Conservation (phyloP, 2,113 vertebrate species). For the Solea senegalensis region DNA sequence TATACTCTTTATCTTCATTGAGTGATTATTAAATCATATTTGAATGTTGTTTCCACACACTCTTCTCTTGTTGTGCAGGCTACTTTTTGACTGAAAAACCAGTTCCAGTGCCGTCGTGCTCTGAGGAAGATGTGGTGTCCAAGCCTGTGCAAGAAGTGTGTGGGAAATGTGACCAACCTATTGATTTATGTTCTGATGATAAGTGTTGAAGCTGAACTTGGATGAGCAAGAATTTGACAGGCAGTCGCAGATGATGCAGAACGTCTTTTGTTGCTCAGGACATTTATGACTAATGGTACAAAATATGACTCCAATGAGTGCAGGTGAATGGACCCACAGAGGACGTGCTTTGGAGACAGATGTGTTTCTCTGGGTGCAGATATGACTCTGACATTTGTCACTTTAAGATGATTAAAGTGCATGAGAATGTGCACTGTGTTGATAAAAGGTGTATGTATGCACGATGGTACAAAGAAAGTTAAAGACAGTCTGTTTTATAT, state of each 20-base stretch:
- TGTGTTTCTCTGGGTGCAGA: slow-evolving; percentile 7
- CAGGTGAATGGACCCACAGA: neutral
- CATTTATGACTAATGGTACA: slow-evolving; percentile 3
- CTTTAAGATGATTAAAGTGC: neutral
- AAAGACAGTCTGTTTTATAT: too few species aligned
- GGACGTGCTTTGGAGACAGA: neutral
- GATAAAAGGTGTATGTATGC: slow-evolving; percentile 29
- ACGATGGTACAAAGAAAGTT: slow-evolving; percentile 45
- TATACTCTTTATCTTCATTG: neutral
- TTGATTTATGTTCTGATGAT: slow-evolving; percentile 53
- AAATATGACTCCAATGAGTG: neutral
- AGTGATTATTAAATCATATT: neutral
- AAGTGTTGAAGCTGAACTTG: slow-evolving; percentile 3
- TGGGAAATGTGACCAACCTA: slow-evolving; percentile 56
- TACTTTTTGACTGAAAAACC: slow-evolving; percentile 19
- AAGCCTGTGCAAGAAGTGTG: slow-evolving; percentile 77
- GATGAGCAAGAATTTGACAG: neutral
- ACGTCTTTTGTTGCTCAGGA: slow-evolving; percentile 7
- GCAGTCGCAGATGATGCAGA: neutral
- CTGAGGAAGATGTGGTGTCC: slow-evolving; percentile 54
- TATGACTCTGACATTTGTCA: slow-evolving; percentile 11
- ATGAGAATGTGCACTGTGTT: slow-evolving; percentile 2
- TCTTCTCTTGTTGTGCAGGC: slow-evolving; percentile 43
- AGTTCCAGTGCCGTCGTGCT: neutral
- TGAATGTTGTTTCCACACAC: neutral